A percentile compares a stretch with the other conserved stretches of the same genome.
Evolutionary conservation across 2,113 vertebrate genomes (phyloP).

Genomic region (Cyprinodon brontotheroides): DNA sequence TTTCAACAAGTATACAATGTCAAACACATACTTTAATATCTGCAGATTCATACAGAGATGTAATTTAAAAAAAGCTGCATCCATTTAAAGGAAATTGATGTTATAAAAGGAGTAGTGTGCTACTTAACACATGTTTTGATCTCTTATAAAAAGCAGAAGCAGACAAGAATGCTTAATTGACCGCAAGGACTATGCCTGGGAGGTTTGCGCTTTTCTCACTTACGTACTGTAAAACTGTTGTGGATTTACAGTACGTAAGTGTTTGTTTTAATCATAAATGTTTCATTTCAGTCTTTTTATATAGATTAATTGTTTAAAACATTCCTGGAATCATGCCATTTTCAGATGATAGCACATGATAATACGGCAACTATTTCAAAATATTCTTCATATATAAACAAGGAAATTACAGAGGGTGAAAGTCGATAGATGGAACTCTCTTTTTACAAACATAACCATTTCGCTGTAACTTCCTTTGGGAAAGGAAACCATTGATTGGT

Average conservation of each 20-base stretch:
- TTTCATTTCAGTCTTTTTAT: no score
- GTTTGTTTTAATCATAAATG: background rate
- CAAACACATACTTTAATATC: constrained; percentile 49
- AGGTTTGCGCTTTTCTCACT: background rate
- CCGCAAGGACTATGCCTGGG: background rate
- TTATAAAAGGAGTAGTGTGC: background rate
- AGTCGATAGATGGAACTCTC: no score
- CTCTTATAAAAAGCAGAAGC: background rate
- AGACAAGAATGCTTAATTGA: background rate
- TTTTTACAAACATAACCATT: no score
- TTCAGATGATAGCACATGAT: no score
- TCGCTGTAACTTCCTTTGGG: no score
- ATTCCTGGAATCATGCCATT: no score
- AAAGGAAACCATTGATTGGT: no score
- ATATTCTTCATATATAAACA: background rate
- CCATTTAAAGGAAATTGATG: background rate
- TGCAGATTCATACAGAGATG: constrained; percentile 40
- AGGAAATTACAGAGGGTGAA: no score
- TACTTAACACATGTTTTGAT: background rate
- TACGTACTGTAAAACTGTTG: background rate
- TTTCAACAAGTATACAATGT: constrained; percentile 30
- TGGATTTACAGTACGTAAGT: no score
- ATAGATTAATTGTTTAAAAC: no score
- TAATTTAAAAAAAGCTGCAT: background rate
- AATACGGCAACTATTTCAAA: background rate